phyloP scores from a whole-genome alignment of 2,888 invertebrate genomes.

The Serrognathus titanus region DNA sequence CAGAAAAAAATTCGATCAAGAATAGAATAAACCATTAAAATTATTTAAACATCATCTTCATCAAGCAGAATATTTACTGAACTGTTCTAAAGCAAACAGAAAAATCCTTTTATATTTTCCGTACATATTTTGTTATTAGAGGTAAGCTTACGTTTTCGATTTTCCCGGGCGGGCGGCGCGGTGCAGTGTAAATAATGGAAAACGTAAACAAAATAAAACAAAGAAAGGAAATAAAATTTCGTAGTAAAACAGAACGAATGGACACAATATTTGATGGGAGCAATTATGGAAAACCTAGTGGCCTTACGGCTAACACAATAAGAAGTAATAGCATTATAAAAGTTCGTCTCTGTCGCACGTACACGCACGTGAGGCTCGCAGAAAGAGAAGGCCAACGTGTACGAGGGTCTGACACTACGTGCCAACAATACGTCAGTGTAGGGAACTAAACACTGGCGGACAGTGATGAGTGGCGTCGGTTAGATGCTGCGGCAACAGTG shows the following conservation, averaged over 20 bases:
- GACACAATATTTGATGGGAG: slow-evolving; percentile 33
- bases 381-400: slow-evolving; percentile 17
- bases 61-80: no score
- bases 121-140: no score
- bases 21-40: no score
- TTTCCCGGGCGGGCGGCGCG: no score
- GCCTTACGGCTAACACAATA: slow-evolving; percentile 30
- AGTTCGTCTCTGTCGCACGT: slow-evolving; percentile 24
- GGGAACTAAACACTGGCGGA: slow-evolving; percentile 31
- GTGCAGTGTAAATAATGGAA: slow-evolving; percentile 8
- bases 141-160: no score
- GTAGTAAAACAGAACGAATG: slow-evolving; percentile 23
- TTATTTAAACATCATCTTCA: no score
- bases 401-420: slow-evolving; percentile 30
- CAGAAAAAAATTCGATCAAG: no score
- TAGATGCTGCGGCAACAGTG: slow-evolving; percentile 28
- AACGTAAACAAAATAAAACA: slow-evolving; percentile 17
- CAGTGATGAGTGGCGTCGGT: slow-evolving; percentile 33
- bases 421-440: slow-evolving; percentile 33
- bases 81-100: no score
- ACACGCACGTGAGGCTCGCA: slow-evolving; percentile 8
- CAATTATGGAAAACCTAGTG: slow-evolving; percentile 33
- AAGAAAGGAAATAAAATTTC: slow-evolving; percentile 17
- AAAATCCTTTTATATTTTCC: no score
- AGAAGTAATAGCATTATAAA: slow-evolving; percentile 30